Conservation (phyloP, 1,140 invertebrate genomes). For the Aphelenchoides besseyi region DNA sequence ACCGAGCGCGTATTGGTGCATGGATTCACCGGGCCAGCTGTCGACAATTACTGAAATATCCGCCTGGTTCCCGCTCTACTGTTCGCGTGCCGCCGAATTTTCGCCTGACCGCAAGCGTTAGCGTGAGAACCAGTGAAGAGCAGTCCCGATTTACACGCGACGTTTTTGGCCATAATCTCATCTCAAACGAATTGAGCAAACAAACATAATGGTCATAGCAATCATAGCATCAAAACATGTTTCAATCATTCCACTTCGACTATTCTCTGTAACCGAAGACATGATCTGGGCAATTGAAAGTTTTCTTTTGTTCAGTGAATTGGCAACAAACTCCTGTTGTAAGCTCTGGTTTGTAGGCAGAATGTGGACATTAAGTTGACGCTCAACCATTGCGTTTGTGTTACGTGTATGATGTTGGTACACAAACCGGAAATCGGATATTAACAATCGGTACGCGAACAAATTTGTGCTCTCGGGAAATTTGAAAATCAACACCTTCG, state of each 20-base stretch:
- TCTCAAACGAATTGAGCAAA: neutral
- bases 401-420: neutral
- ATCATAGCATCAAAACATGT: neutral
- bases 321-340: too few species aligned
- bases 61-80: neutral
- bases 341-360: too few species aligned
- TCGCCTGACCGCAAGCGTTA: slow-evolving; percentile 4
- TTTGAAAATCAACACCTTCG: neutral
- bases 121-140: neutral
- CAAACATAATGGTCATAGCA: neutral
- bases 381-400: too few species aligned
- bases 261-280: too few species aligned
- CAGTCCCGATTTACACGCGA: neutral
- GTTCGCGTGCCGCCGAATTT: slow-evolving; percentile 4
- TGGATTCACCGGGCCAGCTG: slow-evolving; percentile 4
- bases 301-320: too few species aligned
- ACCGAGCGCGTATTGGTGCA: neutral
- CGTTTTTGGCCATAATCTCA: neutral
- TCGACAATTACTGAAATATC: slow-evolving; percentile 1
- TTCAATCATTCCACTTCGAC: too few species aligned
- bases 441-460: neutral
- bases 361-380: too few species aligned
- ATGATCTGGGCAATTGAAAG: too few species aligned
- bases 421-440: neutral
- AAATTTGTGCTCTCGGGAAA: neutral